Conservation (phyloP, 2,113 vertebrate species). For the Rallus limicola region DNA sequence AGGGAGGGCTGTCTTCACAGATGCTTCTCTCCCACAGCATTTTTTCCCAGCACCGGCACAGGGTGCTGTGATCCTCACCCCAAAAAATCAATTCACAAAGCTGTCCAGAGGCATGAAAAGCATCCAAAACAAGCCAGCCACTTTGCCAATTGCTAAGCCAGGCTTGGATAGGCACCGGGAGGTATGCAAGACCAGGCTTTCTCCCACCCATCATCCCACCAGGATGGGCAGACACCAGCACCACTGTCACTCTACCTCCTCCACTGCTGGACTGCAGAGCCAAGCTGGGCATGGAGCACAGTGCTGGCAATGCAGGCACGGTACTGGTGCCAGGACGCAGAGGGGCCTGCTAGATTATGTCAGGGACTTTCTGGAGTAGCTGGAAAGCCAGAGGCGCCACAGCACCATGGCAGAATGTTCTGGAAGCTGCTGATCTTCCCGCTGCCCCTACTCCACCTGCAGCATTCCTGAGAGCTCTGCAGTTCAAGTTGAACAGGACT, state of each 20-base stretch:
- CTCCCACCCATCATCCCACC: background rate
- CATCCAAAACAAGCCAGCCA: background rate
- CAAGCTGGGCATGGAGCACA: fast-evolving
- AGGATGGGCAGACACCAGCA: background rate
- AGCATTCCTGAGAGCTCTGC: background rate
- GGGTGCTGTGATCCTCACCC: background rate
- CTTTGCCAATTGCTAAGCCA: background rate
- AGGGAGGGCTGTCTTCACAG: background rate
- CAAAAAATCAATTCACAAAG: background rate
- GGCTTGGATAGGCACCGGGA: background rate
- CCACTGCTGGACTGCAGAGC: background rate
- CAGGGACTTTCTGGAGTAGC: background rate
- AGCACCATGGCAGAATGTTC: background rate
- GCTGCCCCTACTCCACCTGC: background rate
- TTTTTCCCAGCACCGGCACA: background rate
- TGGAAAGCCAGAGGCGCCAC: background rate
- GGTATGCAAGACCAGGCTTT: background rate
- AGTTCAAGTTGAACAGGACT: background rate
- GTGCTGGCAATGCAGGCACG: background rate
- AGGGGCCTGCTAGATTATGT: too few species aligned
- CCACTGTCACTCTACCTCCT: background rate
- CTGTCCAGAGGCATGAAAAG: background rate
- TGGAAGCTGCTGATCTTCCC: background rate
- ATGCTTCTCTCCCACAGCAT: background rate
- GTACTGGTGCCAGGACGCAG: fast-evolving